Conservation (phyloP, 2,113 vertebrate species). For the Brevimyrus niger region DNA sequence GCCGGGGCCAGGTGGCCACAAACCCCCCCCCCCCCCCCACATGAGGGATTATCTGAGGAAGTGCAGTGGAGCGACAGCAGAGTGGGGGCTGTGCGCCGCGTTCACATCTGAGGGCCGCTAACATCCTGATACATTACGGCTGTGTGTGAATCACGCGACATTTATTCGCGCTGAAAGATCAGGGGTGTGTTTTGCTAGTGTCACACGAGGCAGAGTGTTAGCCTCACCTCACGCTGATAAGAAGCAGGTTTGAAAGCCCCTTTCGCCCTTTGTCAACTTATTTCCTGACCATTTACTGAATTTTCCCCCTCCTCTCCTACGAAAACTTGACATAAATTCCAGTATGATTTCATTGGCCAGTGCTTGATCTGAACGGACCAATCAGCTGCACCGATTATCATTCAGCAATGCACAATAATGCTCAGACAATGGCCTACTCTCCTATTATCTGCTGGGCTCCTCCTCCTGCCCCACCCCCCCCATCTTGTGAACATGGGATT, state of each 20-base stretch:
- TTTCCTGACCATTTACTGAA: not conserved
- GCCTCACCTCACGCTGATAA: not conserved
- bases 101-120: not conserved
- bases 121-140: not conserved
- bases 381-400: constrained; percentile 39
- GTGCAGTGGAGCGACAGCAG: constrained; percentile 58
- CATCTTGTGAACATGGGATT: constrained; percentile 56
- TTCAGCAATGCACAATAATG: constrained; percentile 41
- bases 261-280: not conserved
- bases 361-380: constrained; percentile 34
- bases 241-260: not conserved
- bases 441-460: constrained; percentile 34
- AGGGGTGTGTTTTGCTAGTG: not conserved
- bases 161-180: not conserved
- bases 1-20: constrained; percentile 51
- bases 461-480: constrained; percentile 17
- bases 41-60: constrained; percentile 62
- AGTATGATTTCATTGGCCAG: constrained; percentile 19
- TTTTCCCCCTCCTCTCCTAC: not conserved
- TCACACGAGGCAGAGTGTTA: not conserved
- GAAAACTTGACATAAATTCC: constrained; percentile 26
- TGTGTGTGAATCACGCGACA: not conserved
- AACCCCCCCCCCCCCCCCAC: constrained; percentile 46
- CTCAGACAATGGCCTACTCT: constrained; percentile 46
- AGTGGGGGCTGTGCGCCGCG: constrained; percentile 43